Evolutionary conservation across 2,113 vertebrate species (phyloP), one percentile per base, ranked within the genome.

Genomic region (Stigmatopora argus): DNA sequence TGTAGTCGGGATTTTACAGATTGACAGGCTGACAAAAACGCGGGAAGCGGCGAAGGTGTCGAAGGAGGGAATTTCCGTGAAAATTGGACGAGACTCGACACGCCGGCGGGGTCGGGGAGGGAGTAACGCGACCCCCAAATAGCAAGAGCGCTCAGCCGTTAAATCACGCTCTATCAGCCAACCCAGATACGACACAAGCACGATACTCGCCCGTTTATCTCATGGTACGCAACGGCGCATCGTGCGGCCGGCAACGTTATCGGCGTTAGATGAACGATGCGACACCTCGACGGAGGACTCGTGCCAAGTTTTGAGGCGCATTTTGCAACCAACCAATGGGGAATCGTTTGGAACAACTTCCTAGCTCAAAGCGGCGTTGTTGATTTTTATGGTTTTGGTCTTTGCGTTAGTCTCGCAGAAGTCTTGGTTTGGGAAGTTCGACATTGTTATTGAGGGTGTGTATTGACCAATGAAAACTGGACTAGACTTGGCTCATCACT

Each of bases 181-280:
- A 65, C 47, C 64, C 70, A 67, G 68, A 87, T 78, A 83, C 61
- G 61, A 74, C 44, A 78, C 85, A 89, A 86, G 84, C 85, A 84
- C 73, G 75, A 79, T 73, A 80, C 31, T 63, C 66, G 67, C 74
- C 68, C 72, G 61, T 66, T 78, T 80, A 81, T 84, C 83, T 82
- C 34, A 60, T 38, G 21, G 72, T 75, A 78, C 80, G 79, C 26
- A 87, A 83, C 82, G 82, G 67, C 78, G 81, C 48, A 71, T 81
- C 34, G 67, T 78, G 69, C 75, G 72, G 78, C 74, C 78, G 70
- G 21, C 63, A 68, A 75, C 72, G 51, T 75, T 75, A 83, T 88
- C 79, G 64, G 64, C 61, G 57, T 10, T 8, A 74, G 83, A 85
- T 87, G 78, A 78, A 69, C 11, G 85, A 86, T 83, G 79, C 78